phyloP scores from a whole-genome alignment of 2,888 invertebrate genomes.

The Drosophila leonis region DNA sequence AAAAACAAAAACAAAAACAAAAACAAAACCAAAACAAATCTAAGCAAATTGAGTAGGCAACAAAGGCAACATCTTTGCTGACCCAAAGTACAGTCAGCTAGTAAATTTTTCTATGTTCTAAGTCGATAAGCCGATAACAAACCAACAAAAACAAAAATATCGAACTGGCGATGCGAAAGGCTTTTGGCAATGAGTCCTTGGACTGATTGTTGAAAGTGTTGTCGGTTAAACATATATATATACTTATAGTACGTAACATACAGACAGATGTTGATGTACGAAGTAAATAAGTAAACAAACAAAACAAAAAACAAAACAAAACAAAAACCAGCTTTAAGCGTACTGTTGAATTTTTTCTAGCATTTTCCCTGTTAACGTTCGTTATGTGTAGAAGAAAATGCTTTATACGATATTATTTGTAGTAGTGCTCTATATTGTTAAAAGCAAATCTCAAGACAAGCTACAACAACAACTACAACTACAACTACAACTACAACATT shows the following conservation, averaged over 20 bases:
- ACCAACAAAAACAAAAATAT: background rate
- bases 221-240: constrained; percentile 6
- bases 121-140: constrained; percentile 31
- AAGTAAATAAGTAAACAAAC: constrained; percentile 34
- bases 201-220: constrained; percentile 21
- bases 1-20: constrained; percentile 4
- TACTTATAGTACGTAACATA: constrained; percentile 26
- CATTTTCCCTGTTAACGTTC: constrained; percentile 71
- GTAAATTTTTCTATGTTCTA: constrained; percentile 54
- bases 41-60: constrained; percentile 4
- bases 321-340: constrained; percentile 68
- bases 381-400: constrained; percentile 62
- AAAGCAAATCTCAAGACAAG: constrained; percentile 40
- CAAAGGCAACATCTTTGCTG: constrained; percentile 40
- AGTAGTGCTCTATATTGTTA: constrained; percentile 58
- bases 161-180: constrained; percentile 19
- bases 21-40: background rate
- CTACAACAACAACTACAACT: constrained; percentile 19
- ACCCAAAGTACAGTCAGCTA: constrained; percentile 54
- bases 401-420: constrained; percentile 56
- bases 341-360: constrained; percentile 73
- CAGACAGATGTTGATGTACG: constrained; percentile 28
- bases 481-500: constrained; percentile 14
- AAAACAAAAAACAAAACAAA: constrained; percentile 19
- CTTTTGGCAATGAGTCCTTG: constrained; percentile 25